Evolutionary conservation across 2,888 invertebrate genomes (phyloP).

Genomic region (Euphydryas editha): DNA sequence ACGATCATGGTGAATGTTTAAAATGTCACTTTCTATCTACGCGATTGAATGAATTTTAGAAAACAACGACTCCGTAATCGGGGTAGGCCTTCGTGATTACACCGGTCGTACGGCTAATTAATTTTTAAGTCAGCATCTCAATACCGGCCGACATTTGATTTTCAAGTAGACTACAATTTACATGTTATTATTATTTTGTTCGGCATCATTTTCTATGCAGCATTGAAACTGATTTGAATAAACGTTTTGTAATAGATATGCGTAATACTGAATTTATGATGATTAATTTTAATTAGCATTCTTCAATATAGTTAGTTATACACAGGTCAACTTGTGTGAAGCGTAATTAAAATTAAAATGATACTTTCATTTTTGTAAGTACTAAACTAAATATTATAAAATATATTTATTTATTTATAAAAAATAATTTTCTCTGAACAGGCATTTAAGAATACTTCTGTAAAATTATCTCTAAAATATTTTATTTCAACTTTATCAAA

Average conservation of each 20-base stretch:
- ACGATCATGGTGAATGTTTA: slow-evolving; percentile 48
- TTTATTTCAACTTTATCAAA: neutral
- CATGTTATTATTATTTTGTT: slow-evolving; percentile 48
- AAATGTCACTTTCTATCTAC: slow-evolving; percentile 60
- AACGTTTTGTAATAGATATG: slow-evolving; percentile 11
- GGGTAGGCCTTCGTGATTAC: slow-evolving; percentile 74
- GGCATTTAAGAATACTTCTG: neutral
- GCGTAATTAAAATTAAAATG: neutral
- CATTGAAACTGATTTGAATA: slow-evolving; percentile 14
- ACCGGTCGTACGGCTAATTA: slow-evolving; percentile 83
- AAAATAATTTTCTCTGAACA: neutral
- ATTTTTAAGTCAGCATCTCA: slow-evolving; percentile 80
- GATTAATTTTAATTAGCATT: neutral
- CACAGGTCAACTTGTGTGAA: too few relatives aligned
- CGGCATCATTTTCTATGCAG: slow-evolving; percentile 27
- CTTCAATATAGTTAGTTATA: neutral
- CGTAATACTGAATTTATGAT: neutral
- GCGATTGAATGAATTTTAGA: slow-evolving; percentile 61
- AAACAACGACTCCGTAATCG: slow-evolving; percentile 63
- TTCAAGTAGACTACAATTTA: slow-evolving; percentile 70
- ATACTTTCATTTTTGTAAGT: neutral
- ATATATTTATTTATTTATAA: too few relatives aligned
- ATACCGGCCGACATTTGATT: slow-evolving; percentile 64
- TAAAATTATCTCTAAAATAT: neutral
- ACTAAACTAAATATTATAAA: neutral